Evolutionary conservation across 1,140 invertebrate species (phyloP).

Genomic region (Pemphigus obesinymphae): DNA sequence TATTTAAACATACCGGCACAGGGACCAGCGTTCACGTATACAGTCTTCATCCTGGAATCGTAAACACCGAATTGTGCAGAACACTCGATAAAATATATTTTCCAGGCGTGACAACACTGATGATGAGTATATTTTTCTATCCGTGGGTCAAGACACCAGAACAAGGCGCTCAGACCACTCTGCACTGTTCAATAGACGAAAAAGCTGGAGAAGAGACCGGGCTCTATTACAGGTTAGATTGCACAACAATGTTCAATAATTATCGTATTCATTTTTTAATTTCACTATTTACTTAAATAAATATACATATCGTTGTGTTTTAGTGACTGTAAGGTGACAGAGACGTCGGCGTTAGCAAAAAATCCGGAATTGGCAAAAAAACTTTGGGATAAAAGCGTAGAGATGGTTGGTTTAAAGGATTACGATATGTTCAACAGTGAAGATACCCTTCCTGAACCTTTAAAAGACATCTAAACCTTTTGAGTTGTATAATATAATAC

Average conservation of each 20-base stretch:
- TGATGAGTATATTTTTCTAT: conserved; percentile 47
- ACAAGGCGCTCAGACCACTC: conserved; percentile 72
- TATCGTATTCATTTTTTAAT: no score
- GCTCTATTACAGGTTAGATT: conserved; percentile 61
- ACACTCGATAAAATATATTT: conserved; percentile 58
- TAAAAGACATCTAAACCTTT: background rate
- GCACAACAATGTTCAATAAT: no score
- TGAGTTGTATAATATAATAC: no score
- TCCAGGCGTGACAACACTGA: conserved; percentile 49
- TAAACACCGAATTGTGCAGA: conserved; percentile 68
- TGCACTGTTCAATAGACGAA: conserved; percentile 72
- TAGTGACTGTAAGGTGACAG: conserved; percentile 57
- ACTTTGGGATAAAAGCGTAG: conserved; percentile 54
- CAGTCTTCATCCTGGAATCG: conserved; percentile 67
- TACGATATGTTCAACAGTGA: conserved; percentile 41
- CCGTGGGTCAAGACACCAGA: conserved; percentile 59
- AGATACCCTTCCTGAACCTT: background rate
- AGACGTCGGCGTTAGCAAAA: conserved; percentile 53
- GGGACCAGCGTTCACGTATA: conserved; percentile 60
- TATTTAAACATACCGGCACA: no score
- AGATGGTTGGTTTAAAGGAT: conserved; percentile 45
- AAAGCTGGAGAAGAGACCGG: conserved; percentile 61
- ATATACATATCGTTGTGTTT: no score
- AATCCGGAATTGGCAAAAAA: conserved; percentile 55
- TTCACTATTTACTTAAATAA: no score